Conservation (phyloP, 1,140 invertebrate genomes). For the Hyphantria cunea region DNA sequence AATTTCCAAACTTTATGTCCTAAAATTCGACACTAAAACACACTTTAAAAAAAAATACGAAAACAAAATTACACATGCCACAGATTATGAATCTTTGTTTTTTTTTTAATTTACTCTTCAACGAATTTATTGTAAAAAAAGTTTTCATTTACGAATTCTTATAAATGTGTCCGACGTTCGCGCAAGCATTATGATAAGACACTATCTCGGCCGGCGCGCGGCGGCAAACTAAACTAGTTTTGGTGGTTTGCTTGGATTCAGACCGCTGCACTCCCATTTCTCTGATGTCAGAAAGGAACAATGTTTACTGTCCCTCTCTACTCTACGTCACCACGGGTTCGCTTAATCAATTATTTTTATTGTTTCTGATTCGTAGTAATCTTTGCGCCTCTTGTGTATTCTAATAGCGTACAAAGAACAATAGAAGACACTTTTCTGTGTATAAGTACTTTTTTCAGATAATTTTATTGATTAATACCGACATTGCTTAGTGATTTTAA, state of each 20-base stretch:
- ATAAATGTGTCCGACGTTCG: background rate
- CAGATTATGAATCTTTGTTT: background rate
- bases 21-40: constrained; percentile 3
- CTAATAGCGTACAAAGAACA: background rate
- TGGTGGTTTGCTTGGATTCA: constrained; percentile 27
- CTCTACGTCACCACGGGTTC: constrained; percentile 9
- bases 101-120: background rate
- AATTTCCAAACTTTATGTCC: background rate
- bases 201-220: constrained; percentile 10
- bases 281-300: constrained; percentile 31
- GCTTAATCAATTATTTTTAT: constrained; percentile 5
- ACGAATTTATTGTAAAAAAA: too few relatives aligned
- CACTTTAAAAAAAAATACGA: background rate
- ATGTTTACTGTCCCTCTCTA: background rate
- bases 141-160: background rate
- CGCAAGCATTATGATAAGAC: constrained; percentile 19
- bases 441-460: too few relatives aligned
- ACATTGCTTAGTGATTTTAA: too few relatives aligned
- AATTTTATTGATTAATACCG: too few relatives aligned
- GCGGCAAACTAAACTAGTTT: constrained; percentile 39
- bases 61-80: background rate
- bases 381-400: background rate
- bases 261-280: constrained; percentile 34
- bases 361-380: constrained; percentile 18
- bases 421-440: background rate